These are phyloP conservation scores for Drosophila leontia DNA, from an alignment of 1,140 invertebrate genomes.

Conservation along the genomic window DNA sequence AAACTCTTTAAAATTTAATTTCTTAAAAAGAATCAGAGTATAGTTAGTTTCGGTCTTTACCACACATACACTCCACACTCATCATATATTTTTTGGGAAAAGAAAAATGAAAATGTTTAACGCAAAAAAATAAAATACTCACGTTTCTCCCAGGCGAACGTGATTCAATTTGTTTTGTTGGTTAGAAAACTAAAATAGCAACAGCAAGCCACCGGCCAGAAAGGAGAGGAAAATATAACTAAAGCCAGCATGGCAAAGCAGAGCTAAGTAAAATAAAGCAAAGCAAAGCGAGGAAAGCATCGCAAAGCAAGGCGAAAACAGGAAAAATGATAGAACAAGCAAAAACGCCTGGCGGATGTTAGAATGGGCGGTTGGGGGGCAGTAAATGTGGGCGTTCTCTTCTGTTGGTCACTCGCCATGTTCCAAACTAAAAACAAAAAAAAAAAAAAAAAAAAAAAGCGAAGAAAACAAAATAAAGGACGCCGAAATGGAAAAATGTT, in stretches of 20 bases:
- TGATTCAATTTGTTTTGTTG: slow-evolving; percentile 83
- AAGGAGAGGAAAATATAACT: slow-evolving; percentile 52
- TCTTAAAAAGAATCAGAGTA: slow-evolving; percentile 12
- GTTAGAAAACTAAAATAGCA: slow-evolving; percentile 82
- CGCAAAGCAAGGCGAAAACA: slow-evolving; percentile 45
- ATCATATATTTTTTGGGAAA: slow-evolving; percentile 28
- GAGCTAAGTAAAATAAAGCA: slow-evolving; percentile 37
- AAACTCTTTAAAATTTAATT: neutral
- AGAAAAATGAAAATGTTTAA: slow-evolving; percentile 84
- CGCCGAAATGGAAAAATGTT: slow-evolving; percentile 32
- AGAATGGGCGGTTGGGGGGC: slow-evolving; percentile 11
- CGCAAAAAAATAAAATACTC: slow-evolving; percentile 82
- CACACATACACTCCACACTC: slow-evolving; percentile 21
- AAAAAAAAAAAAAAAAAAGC: slow-evolving; percentile 18
- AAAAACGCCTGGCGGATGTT: slow-evolving; percentile 38
- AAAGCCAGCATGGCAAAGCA: slow-evolving; percentile 48
- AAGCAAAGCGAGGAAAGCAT: slow-evolving; percentile 32
- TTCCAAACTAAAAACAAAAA: slow-evolving; percentile 18
- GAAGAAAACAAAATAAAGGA: slow-evolving; percentile 18
- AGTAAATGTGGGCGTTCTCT: slow-evolving; percentile 52
- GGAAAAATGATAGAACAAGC: slow-evolving; percentile 53
- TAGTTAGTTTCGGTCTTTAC: slow-evolving; percentile 16
- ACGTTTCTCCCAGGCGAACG: slow-evolving; percentile 78
- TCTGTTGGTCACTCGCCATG: slow-evolving; percentile 36
- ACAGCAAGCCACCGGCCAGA: slow-evolving; percentile 38